Percentiles rank a stretch among this genome's conserved stretches.
Evolutionary conservation across 2,888 invertebrate genomes (phyloP).

Genomic region (Drosophila planitibia): DNA sequence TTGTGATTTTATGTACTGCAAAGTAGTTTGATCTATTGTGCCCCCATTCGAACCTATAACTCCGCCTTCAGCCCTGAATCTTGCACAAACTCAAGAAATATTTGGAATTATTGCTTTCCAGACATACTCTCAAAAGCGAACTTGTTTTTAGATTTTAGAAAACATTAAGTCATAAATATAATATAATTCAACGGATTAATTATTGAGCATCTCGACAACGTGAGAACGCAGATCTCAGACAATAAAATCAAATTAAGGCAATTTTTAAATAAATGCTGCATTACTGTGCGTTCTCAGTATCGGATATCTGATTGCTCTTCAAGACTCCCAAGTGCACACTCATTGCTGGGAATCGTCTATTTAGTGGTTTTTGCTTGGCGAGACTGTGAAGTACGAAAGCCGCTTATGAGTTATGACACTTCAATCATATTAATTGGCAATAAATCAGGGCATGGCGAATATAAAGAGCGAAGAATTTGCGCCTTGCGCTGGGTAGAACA

Average conservation of each 20-base stretch:
- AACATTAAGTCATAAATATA: neutral
- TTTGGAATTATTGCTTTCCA: neutral
- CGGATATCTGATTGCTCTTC: conserved; percentile 3
- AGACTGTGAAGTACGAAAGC: conserved; percentile 31
- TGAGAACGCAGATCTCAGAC: neutral
- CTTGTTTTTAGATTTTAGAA: neutral
- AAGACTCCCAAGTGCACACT: conserved; percentile 41
- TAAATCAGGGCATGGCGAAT: conserved; percentile 73
- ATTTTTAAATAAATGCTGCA: neutral
- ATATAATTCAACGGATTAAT: neutral
- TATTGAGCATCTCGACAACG: neutral
- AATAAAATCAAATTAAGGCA: neutral
- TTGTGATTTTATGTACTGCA: too few species aligned
- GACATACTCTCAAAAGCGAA: neutral
- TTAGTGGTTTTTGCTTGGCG: conserved; percentile 14
- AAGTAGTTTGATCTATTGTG: neutral
- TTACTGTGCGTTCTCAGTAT: conserved; percentile 9
- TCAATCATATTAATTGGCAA: conserved; percentile 82
- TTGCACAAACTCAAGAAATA: neutral
- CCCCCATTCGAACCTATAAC: neutral
- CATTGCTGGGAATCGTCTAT: conserved; percentile 22
- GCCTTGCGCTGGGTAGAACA: conserved; percentile 57
- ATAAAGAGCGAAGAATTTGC: conserved; percentile 56
- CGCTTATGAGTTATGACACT: conserved; percentile 76
- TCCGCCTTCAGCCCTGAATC: neutral